Evolutionary conservation across 2,113 vertebrate genomes (phyloP), one percentile per base, ranked within the genome.

Genomic region (Pluvianellus socialis): DNA sequence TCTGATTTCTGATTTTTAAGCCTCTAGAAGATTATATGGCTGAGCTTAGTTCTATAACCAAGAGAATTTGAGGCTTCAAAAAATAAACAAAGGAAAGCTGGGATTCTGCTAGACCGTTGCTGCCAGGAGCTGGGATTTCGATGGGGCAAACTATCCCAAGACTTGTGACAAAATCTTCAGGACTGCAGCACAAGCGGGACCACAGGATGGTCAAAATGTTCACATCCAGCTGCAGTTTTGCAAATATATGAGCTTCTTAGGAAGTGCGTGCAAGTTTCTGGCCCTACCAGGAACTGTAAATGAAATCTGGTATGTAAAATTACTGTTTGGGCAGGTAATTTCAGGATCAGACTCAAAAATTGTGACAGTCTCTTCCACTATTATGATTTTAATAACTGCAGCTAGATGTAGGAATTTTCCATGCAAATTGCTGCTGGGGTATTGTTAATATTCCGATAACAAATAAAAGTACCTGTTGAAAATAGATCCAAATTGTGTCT

Each of bases 41-140:
- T 92, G 49, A 94, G 67, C 32, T 94, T 86, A 76, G 63, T 70
- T 92, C 23, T 73, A 38, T 58, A 90, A 86, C 79, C 58, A 70
- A 59, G 86, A 93, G 55, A 56, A 77, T 77, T 22, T 45, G 72
- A 87, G 33, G 49, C 50, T 92, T 92, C 50, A 81, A 71, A 91
- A 89, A 83, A 66, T 47, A 88, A 92, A 81, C 73, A 80, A 95
- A 90, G 42, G 70, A 79, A 93, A 93, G 44, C 61, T 27, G 52
- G 75, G 84, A 40, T 44, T 94, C 52, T 86, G 81, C 50, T 55
- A 91, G 55, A 55, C 22, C 0, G 2, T 33, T 96, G 84, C 80
- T 93, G 50, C 70, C 49, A 58, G 73, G 53, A 95, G 49, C 49
- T 76, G 62, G n/a, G 53, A 44, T 84, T 91, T 87, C 5, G 17